Evolutionary conservation across 2,888 invertebrate genomes (phyloP).

Genomic region (Caenorhabditis macrosperma): DNA sequence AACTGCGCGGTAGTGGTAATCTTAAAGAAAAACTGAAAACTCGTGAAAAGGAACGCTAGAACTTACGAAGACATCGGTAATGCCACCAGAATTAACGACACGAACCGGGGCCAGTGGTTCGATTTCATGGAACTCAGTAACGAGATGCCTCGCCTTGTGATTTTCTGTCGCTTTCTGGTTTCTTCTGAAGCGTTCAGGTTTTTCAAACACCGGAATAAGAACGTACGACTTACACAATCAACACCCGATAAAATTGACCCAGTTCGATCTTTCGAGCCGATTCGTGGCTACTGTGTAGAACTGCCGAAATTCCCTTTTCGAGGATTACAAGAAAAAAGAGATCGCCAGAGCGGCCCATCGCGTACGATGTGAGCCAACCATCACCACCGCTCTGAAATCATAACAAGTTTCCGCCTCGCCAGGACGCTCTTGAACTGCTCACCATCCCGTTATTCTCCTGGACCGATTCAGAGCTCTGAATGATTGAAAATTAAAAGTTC

Average conservation of each 20-base stretch:
- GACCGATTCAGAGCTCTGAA: no score
- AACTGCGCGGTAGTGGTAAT: conserved; percentile 8
- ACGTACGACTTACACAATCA: conserved; percentile 16
- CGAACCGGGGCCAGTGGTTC: neutral
- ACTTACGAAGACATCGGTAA: conserved; percentile 1
- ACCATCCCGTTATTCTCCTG: no score
- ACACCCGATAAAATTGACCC: conserved; percentile 14
- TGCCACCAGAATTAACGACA: neutral
- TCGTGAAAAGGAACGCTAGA: neutral
- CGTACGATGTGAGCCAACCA: neutral
- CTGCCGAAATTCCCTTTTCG: conserved; percentile 19
- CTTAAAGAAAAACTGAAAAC: conserved; percentile 1
- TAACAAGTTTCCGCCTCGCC: no score
- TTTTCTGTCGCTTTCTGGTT: neutral
- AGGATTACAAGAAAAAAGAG: conserved; percentile 24
- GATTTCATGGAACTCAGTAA: conserved; percentile 1
- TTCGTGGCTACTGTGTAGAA: neutral
- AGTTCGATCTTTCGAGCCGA: neutral
- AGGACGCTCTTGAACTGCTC: no score
- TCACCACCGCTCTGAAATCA: neutral
- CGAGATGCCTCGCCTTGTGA: conserved; percentile 8
- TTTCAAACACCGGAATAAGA: neutral
- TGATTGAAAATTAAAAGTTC: no score
- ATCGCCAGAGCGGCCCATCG: neutral
- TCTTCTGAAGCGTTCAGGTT: neutral